Conservation (phyloP, 2,797 vertebrate species). For the Crotalus adamanteus region DNA sequence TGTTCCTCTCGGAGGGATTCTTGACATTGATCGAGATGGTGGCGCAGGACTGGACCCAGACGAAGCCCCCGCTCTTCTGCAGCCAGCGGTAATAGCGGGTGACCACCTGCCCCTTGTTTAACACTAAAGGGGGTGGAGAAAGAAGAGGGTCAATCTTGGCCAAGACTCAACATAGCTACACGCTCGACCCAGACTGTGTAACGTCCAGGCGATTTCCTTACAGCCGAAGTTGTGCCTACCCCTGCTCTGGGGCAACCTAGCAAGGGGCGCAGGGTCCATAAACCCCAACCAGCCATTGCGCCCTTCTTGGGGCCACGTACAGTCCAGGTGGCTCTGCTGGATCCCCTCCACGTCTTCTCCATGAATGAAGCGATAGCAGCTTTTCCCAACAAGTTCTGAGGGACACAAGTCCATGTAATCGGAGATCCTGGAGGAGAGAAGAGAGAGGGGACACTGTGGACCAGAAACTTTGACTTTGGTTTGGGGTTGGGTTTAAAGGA, state of each 20-base stretch:
- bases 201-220: background rate
- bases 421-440: conserved; percentile 75
- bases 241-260: background rate
- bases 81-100: conserved; percentile 89
- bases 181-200: no score
- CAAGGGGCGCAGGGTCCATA: background rate
- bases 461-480: background rate
- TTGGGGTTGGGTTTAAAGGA: background rate
- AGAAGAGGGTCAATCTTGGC: background rate
- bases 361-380: conserved; percentile 86
- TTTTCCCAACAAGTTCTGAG: conserved; percentile 86
- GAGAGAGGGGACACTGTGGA: no score
- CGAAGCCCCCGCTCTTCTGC: conserved; percentile 84
- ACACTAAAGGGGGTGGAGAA: conserved; percentile 67
- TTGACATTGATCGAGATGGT: conserved; percentile 89
- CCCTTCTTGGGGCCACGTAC: conserved; percentile 54
- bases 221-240: no score
- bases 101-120: conserved; percentile 90
- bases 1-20: conserved; percentile 86
- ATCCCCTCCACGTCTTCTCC: conserved; percentile 85
- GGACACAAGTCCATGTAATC: conserved; percentile 90
- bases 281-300: no score
- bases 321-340: conserved; percentile 85
- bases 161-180: background rate
- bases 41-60: conserved; percentile 91